phyloP scores from a whole-genome alignment of 1,140 invertebrate species.

The Trypoxylus dichotomus region DNA sequence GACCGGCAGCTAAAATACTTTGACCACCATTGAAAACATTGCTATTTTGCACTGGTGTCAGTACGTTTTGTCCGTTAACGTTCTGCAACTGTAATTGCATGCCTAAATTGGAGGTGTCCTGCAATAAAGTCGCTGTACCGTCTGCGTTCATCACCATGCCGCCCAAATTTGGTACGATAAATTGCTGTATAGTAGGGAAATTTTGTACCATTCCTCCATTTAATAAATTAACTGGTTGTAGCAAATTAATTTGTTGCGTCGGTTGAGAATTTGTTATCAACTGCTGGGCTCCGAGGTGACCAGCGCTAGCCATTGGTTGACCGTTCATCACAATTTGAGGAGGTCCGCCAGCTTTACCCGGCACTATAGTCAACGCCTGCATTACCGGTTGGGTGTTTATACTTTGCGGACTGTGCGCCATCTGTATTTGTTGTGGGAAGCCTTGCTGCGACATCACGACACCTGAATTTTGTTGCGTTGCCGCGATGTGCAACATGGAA shows the following conservation, averaged over 20 bases:
- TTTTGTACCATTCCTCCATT: constrained; percentile 76
- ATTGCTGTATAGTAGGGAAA: constrained; percentile 78
- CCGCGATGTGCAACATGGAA: constrained; percentile 73
- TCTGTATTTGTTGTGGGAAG: constrained; percentile 67
- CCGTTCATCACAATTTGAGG: constrained; percentile 74
- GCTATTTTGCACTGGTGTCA: constrained; percentile 72
- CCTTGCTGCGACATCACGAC: constrained; percentile 56
- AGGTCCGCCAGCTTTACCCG: constrained; percentile 70
- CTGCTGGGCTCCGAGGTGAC: constrained; percentile 67
- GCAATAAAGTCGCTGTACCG: constrained; percentile 71
- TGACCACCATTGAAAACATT: constrained; percentile 61
- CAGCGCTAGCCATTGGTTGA: constrained; percentile 59
- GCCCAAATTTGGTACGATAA: constrained; percentile 77
- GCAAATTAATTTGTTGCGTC: constrained; percentile 74
- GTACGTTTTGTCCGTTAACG: constrained; percentile 75
- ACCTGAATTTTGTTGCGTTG: constrained; percentile 52
- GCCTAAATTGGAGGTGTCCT: constrained; percentile 66
- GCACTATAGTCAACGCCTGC: constrained; percentile 75
- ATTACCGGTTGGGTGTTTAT: constrained; percentile 65
- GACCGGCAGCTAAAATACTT: constrained; percentile 68
- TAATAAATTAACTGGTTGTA: constrained; percentile 78
- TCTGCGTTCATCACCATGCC: constrained; percentile 53
- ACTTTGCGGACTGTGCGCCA: constrained; percentile 62
- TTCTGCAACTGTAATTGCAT: constrained; percentile 79
- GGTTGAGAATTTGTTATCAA: constrained; percentile 70